Percentiles rank a stretch among this genome's conserved stretches.
phyloP scores from a whole-genome alignment of 2,113 vertebrate genomes.

The Nicator chloris region DNA sequence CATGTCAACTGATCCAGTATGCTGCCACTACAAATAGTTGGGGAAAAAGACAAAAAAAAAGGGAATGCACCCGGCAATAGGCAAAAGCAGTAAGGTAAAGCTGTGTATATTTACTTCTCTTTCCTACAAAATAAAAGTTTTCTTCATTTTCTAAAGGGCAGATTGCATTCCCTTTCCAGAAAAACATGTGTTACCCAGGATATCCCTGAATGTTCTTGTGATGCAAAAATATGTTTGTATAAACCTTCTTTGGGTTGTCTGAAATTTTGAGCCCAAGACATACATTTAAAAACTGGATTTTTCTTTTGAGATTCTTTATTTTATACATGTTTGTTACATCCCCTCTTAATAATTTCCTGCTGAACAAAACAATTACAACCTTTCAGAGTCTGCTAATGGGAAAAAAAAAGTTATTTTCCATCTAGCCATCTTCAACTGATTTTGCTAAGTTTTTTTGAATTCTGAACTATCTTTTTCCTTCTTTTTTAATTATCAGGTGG shows the following conservation, averaged over 20 bases:
- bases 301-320: not conserved
- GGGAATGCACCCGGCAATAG: not conserved
- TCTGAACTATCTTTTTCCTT: not conserved
- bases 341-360: not conserved
- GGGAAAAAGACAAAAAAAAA: not conserved
- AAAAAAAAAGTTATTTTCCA: not conserved
- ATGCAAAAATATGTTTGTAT: not conserved
- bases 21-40: not conserved
- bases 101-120: not conserved
- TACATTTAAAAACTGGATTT: not conserved
- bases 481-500: not conserved
- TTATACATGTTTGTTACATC: not conserved
- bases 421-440: not conserved
- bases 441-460: not conserved
- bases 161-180: not conserved
- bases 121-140: not conserved
- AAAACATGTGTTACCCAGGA: not conserved
- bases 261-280: not conserved
- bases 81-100: not conserved
- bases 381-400: not conserved
- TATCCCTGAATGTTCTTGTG: not conserved
- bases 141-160: not conserved
- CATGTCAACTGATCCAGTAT: not conserved
- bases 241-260: not conserved
- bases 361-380: not conserved